These are phyloP conservation scores for Arctopsyche grandis DNA, from an alignment of 1,140 invertebrate species.

Conservation along the genomic window DNA sequence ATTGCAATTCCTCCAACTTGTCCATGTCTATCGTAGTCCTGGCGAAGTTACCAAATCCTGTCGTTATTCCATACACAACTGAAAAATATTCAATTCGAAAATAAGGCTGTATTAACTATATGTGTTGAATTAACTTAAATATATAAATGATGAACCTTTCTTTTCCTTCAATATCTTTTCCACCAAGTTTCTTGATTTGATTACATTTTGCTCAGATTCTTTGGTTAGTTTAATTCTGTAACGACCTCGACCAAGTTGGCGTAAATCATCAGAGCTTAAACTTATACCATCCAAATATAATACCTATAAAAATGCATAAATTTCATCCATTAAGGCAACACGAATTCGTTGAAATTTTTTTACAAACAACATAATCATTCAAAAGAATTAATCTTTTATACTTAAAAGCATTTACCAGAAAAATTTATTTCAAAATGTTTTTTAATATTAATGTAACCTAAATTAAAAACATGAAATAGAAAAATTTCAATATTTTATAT, in stretches of 20 bases:
- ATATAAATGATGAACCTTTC: constrained; percentile 62
- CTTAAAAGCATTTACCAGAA: too few species aligned
- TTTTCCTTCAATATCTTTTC: constrained; percentile 73
- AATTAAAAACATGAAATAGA: too few species aligned
- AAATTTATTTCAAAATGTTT: too few species aligned
- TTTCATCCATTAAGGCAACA: not conserved
- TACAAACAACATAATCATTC: constrained; percentile 10
- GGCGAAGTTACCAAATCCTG: constrained; percentile 83
- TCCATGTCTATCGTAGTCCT: constrained; percentile 69
- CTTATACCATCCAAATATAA: constrained; percentile 70
- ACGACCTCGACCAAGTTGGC: constrained; percentile 68
- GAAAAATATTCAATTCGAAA: constrained; percentile 53
- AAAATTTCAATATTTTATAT: too few species aligned
- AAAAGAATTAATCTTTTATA: constrained; percentile 4
- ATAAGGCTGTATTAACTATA: not conserved
- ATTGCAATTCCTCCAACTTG: constrained; percentile 73
- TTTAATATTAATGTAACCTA: too few species aligned
- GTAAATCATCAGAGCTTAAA: constrained; percentile 70
- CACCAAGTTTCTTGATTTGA: constrained; percentile 68
- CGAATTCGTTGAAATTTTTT: not conserved
- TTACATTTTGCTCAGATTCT: constrained; percentile 68
- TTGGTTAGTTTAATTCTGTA: constrained; percentile 71
- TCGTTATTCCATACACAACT: constrained; percentile 81
- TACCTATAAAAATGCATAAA: constrained; percentile 57
- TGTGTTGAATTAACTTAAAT: not conserved